Evolutionary conservation across 2,888 invertebrate genomes (phyloP).

Genomic region (Neocrepidodera transversa): DNA sequence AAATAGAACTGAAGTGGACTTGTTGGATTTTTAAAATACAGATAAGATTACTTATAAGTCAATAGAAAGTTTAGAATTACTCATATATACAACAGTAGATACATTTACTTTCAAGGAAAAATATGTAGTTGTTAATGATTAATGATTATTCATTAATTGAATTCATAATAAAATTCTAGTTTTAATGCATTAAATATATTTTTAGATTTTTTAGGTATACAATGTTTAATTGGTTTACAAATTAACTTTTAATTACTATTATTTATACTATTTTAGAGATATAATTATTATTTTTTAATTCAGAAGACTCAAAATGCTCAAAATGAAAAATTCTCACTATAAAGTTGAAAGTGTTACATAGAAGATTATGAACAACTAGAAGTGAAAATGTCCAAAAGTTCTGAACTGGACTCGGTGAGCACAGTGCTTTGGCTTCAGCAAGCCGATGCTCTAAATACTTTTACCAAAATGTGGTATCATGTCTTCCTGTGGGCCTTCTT

Average conservation of each 20-base stretch:
- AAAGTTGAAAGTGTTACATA: constrained; percentile 47
- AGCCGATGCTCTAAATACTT: constrained; percentile 67
- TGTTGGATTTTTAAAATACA: not conserved
- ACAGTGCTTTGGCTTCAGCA: constrained; percentile 57
- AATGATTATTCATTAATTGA: not conserved
- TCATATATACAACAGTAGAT: not conserved
- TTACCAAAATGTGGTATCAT: constrained; percentile 96
- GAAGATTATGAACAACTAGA: constrained; percentile 36
- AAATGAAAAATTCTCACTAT: constrained; percentile 44
- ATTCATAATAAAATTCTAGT: not conserved
- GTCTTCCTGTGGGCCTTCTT: constrained; percentile 95
- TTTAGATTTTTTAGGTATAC: too few species aligned
- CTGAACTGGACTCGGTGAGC: constrained; percentile 54
- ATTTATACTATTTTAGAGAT: too few species aligned
- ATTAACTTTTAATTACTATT: too few species aligned
- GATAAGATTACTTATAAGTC: not conserved
- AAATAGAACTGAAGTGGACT: not conserved
- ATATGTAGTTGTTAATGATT: not conserved
- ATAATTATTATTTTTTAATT: not conserved
- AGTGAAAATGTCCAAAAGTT: constrained; percentile 47
- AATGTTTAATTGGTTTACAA: too few species aligned
- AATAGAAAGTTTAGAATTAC: not conserved
- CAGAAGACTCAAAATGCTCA: constrained; percentile 14
- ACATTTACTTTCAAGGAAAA: not conserved
- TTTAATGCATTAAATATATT: not conserved